Evolutionary conservation across 35 echinoderm and acorn worm genomes (phyloP).

Genomic region (Stichopus chloronotus): DNA sequence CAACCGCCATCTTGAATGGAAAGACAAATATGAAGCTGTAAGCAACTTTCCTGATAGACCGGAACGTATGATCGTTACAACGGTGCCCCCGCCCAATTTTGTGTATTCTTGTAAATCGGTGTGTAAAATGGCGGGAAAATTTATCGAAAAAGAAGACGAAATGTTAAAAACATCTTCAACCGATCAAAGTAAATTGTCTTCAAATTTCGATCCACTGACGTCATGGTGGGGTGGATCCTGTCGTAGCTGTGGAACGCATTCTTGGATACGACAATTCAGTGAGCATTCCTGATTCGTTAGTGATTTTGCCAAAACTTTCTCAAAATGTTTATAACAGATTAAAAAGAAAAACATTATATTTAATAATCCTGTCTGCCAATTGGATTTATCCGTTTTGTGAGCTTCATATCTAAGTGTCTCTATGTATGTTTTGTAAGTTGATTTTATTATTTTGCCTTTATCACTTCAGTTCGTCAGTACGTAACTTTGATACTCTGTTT

Average conservation of each 20-base stretch:
- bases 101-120: constrained; percentile 7
- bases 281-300: not conserved
- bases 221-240: constrained; percentile 33
- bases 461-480: too few species aligned
- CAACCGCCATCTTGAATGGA: constrained; percentile 13
- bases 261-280: constrained; percentile 23
- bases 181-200: not conserved
- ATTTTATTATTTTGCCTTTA: too few species aligned
- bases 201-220: constrained; percentile 9
- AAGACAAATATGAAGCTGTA: not conserved
- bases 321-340: too few species aligned
- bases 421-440: too few species aligned
- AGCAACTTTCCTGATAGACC: not conserved
- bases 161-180: not conserved
- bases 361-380: too few species aligned
- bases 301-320: too few species aligned
- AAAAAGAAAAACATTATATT: too few species aligned
- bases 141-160: not conserved
- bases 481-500: too few species aligned
- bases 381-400: too few species aligned
- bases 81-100: not conserved
- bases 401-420: too few species aligned
- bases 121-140: constrained; percentile 6
- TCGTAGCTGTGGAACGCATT: not conserved
- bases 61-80: not conserved